Conservation (phyloP, 2,113 vertebrate genomes). For the Phycodurus eques region DNA sequence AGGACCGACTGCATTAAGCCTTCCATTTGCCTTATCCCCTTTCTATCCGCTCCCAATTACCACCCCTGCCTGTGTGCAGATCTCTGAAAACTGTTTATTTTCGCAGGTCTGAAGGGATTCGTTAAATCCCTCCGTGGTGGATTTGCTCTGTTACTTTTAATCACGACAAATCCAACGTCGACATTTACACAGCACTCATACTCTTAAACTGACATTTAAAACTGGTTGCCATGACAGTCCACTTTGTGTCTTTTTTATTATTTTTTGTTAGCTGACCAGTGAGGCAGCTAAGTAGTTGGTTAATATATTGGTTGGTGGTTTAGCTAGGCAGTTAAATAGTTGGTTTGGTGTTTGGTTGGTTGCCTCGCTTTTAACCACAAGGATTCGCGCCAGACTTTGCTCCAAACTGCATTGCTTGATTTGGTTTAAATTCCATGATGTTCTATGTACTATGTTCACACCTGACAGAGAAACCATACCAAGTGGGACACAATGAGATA, state of each 20-base stretch:
- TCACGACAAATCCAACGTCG: slow-evolving; percentile 11
- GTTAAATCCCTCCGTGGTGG: slow-evolving; percentile 8
- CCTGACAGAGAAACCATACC: not conserved
- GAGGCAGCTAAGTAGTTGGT: too few relatives aligned
- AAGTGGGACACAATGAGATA: not conserved
- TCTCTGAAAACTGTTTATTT: slow-evolving; percentile 3
- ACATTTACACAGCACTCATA: slow-evolving; percentile 14
- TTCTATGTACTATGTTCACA: not conserved
- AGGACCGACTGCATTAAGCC: not conserved
- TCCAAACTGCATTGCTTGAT: not conserved
- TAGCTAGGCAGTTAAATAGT: too few relatives aligned
- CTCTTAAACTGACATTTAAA: slow-evolving; percentile 26
- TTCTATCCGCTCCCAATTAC: not conserved
- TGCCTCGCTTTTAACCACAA: not conserved
- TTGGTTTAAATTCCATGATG: not conserved
- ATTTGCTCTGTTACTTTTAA: slow-evolving; percentile 28
- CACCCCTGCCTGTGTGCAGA: not conserved
- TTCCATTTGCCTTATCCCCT: not conserved
- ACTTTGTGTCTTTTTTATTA: slow-evolving; percentile 31
- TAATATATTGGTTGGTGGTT: too few relatives aligned
- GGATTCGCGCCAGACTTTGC: not conserved
- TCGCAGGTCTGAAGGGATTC: not conserved
- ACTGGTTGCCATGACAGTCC: slow-evolving; percentile 68
- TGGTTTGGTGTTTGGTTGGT: too few relatives aligned
- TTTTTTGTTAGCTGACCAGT: too few relatives aligned